Percentiles rank a stretch among this genome's conserved stretches.
Conservation (phyloP, 2,113 vertebrate genomes). For the Bolborhynchus lineola region DNA sequence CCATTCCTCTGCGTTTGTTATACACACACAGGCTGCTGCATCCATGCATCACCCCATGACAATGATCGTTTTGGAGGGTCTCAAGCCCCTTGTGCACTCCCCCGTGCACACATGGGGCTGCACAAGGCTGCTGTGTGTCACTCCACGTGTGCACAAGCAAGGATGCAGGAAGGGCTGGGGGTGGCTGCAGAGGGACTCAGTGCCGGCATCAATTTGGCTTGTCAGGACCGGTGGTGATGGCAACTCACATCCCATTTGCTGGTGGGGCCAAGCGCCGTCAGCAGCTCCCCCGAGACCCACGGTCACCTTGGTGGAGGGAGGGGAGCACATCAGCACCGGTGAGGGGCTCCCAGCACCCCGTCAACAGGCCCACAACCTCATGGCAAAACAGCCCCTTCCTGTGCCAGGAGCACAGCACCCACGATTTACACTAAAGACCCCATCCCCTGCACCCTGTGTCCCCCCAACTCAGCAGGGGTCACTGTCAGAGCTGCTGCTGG, state of each 20-base stretch:
- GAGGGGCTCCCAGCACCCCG: neutral
- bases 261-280: neutral
- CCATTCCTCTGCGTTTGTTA: neutral
- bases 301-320: slow-evolving; percentile 47
- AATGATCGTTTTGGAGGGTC: fast-evolving
- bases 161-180: neutral
- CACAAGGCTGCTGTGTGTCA: fast-evolving
- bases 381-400: neutral
- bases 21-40: neutral
- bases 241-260: slow-evolving; percentile 61
- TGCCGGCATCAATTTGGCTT: slow-evolving; percentile 60
- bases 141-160: fast-evolving
- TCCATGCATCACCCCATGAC: fast-evolving
- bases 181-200: neutral
- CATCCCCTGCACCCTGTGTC: neutral
- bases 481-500: fast-evolving
- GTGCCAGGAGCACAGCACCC: neutral
- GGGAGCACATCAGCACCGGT: neutral
- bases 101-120: fast-evolving
- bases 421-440: fast-evolving
- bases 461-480: fast-evolving
- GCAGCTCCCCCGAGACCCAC: neutral
- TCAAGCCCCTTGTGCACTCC: neutral
- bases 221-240: slow-evolving; percentile 35
- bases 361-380: neutral